Conservation (phyloP, 2,113 vertebrate species). For the Cardinalis cardinalis region DNA sequence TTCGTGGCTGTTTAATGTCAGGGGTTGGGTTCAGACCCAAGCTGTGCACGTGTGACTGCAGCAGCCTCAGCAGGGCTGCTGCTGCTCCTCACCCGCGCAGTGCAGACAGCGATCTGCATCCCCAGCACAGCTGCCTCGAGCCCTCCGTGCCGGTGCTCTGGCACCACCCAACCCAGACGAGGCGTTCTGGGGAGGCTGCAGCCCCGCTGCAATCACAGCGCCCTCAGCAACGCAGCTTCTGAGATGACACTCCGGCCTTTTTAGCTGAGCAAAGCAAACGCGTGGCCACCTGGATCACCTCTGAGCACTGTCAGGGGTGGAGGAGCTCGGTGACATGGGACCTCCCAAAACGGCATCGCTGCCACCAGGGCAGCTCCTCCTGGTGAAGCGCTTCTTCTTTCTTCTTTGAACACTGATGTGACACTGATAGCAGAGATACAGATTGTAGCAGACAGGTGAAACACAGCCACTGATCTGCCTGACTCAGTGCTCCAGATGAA, state of each 20-base stretch:
- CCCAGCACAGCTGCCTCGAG: not conserved
- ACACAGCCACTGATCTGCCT: not conserved
- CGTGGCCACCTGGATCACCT: not conserved
- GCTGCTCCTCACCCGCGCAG: not conserved
- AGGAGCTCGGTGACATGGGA: not conserved
- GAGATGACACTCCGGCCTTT: not conserved
- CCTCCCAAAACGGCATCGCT: rapidly evolving
- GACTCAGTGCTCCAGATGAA: not conserved
- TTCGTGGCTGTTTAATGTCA: not conserved
- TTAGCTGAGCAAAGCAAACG: not conserved
- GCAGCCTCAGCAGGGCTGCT: not conserved
- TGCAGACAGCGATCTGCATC: not conserved
- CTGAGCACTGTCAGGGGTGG: rapidly evolving
- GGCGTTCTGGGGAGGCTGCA: not conserved
- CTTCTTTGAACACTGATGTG: not conserved
- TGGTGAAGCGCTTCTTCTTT: not conserved
- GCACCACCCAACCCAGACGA: not conserved
- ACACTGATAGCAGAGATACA: not conserved
- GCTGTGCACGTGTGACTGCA: not conserved
- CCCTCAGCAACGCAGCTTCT: not conserved
- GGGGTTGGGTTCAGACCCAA: not conserved
- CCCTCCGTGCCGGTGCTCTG: not conserved
- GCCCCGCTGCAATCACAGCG: not conserved
- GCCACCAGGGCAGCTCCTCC: not conserved
- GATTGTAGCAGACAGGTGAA: not conserved